Evolutionary conservation across 2,888 invertebrate species (phyloP), one percentile per base, ranked within the genome.

Genomic region (Orthosia cruda): DNA sequence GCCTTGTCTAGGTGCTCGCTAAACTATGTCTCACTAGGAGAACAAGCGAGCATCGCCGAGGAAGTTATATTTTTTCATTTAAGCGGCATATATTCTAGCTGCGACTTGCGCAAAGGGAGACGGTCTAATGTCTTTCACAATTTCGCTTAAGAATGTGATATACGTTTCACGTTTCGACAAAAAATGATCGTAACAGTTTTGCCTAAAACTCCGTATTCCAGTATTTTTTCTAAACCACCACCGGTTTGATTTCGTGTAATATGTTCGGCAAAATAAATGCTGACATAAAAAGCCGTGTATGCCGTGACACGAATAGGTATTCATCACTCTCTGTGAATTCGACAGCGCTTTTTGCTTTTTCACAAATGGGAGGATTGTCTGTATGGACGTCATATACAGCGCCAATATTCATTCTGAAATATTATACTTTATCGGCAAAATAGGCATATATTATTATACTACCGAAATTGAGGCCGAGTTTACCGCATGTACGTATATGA

Each of bases 1-100:
- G 87, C 87, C 88, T 90, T 90, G 89, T 90, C 91, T 91, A 89
- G 89, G 78, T 78, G 84, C 79, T 81, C 80, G 65, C 80, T 84
- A 70, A 84, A 82, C 82, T 80, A 85, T 71, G 76, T 77, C 74
- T 82, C 71, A 74, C 79, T 77, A 80, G 65, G 45, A 80, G 63
- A 83, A 68, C 71, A 70, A 66, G 45, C 80, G 66, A 83, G 76
- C 71, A 68, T 67, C 83, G 77, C 69, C 66, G 71, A 84, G 84
- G 89, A 87, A 87, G 83, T 76, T 77, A 75, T 86, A 85, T 81
- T 85, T 87, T 89, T 89, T 86, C 87, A 88, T 88, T 80, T 83
- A 81, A 62, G 64, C 58, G 73, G 59, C 86, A 81, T 70, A 72
- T 77, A 77, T 71, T 77, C 63, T 63, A 66, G 78, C 71, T 61